phyloP scores from a whole-genome alignment of 2,797 vertebrate genomes.

The Pitangus sulphuratus region DNA sequence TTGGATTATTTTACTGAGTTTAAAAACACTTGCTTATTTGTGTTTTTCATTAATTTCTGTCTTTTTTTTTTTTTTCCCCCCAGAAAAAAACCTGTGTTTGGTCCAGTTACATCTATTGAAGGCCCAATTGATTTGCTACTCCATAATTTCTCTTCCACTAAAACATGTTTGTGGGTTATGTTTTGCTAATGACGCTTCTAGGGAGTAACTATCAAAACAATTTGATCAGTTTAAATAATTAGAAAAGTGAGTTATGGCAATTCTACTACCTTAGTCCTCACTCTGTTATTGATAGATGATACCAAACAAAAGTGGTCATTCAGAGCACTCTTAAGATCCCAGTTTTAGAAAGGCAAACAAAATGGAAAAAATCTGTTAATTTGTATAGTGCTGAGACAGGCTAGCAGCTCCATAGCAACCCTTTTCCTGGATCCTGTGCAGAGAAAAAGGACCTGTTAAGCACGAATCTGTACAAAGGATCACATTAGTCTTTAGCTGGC shows the following conservation, averaged over 20 bases:
- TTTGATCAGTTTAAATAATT: neutral
- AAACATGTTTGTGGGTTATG: neutral
- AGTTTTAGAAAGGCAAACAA: neutral
- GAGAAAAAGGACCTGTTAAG: neutral
- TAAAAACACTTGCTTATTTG: neutral
- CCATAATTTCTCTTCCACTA: neutral
- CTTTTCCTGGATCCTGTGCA: neutral
- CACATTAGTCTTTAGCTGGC: neutral
- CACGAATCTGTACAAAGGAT: neutral
- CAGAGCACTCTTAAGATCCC: neutral
- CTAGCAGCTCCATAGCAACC: constrained; percentile 10
- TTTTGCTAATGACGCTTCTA: neutral
- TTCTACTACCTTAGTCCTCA: neutral
- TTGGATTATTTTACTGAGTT: neutral
- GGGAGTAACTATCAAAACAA: neutral
- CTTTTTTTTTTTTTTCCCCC: neutral
- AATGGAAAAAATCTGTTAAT: accelerated
- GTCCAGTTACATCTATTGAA: neutral
- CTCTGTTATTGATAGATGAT: neutral
- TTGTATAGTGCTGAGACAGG: neutral
- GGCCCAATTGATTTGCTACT: neutral
- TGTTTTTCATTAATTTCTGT: neutral
- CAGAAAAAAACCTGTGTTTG: neutral
- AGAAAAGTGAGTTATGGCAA: neutral
- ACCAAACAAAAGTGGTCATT: neutral